phyloP scores from a whole-genome alignment of 2,797 vertebrate species.

The Falco novaeseelandiae region DNA sequence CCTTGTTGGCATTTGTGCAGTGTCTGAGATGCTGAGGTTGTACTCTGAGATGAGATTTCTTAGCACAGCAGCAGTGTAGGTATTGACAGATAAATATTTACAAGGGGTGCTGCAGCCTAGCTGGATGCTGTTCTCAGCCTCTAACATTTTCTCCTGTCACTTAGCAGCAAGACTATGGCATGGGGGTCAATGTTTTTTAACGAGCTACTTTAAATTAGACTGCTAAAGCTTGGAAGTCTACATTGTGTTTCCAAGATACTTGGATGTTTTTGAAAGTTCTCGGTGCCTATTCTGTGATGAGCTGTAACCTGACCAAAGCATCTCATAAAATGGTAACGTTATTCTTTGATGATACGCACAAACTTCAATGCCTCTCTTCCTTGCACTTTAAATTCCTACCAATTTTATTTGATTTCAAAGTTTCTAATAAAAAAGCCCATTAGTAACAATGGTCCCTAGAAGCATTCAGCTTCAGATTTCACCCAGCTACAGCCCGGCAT shows the following conservation, averaged over 20 bases:
- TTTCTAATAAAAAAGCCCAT: slow-evolving; percentile 47
- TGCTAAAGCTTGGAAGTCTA: background rate
- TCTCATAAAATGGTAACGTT: slow-evolving; percentile 21
- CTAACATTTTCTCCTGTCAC: background rate
- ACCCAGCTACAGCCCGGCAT: background rate
- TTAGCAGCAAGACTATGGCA: background rate
- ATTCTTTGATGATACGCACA: slow-evolving; percentile 8
- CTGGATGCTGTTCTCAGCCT: background rate
- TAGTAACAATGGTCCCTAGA: slow-evolving; percentile 27
- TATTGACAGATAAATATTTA: background rate
- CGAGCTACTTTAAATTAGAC: background rate
- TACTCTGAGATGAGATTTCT: background rate
- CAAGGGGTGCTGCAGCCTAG: background rate
- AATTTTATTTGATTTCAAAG: slow-evolving; percentile 37
- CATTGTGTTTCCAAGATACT: background rate
- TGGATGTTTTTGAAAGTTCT: background rate
- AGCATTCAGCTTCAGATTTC: slow-evolving; percentile 10
- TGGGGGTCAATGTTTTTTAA: background rate
- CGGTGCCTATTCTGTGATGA: background rate
- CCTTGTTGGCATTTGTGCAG: background rate
- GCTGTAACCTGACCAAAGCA: background rate
- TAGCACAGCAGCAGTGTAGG: background rate
- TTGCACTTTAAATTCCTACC: slow-evolving; percentile 16
- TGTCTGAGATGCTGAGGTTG: background rate
- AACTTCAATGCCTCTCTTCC: background rate